Evolutionary conservation across 2,888 invertebrate genomes (phyloP), one percentile per base, ranked within the genome.

Genomic region (Tiliacea aurago): DNA sequence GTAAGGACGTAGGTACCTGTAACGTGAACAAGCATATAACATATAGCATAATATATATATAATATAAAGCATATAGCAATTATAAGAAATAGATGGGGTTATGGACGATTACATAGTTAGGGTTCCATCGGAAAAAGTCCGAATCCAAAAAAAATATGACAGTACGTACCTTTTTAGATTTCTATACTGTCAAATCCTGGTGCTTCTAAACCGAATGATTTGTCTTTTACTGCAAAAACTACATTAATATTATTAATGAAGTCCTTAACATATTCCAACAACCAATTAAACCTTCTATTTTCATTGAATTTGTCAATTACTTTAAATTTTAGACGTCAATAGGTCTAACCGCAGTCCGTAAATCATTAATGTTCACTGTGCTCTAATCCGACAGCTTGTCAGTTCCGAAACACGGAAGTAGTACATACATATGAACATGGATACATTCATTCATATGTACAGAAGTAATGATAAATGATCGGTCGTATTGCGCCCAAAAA

Each of bases 401-500:
- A 89, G 86, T 73, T 85, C 82, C 58, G 71, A 83, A 69, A 85
- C 87, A 85, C 90, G 92, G 92, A 93, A 93, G 90, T 89, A 72
- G 69, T 71, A 74, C 80, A 72, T 59, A 73, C 70, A 73, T 53
- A 33, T 49, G 55, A 64, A 70, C 69, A 73, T 68, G 55, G 23
- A 20, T 56, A 58, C 51, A 61, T 69, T 68, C 51, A 59, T 70
- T 76, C 76, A 85, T 86, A 76, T 68, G 71, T 68, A 76, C 81
- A 78, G 66, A 71, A 84, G 68, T 75, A 89, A 91, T 90, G 90
- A 92, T 90, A 89, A 90, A 92, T 89, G 90, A 85, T 83, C 84
- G 75, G 85, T 86, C 88, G 84, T 86, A 87, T 74, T 84, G 83
- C 87, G 83, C 92, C 93, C 78, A 90, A 94, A n/a, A 91, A 94